Evolutionary conservation across 2,888 invertebrate species (phyloP).

Genomic region (Phorcus lineatus): DNA sequence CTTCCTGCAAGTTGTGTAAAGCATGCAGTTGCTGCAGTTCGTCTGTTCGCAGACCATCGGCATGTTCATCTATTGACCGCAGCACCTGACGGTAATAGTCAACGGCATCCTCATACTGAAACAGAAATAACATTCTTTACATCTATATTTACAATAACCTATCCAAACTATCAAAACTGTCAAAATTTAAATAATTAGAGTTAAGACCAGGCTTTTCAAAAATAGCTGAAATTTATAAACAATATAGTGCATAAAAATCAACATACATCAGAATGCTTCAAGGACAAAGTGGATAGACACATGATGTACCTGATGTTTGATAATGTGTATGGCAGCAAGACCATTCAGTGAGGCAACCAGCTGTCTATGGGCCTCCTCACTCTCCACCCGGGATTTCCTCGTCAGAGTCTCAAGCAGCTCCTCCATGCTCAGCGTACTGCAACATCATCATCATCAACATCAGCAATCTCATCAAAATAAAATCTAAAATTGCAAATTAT

Average conservation of each 20-base stretch:
- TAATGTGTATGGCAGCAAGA: conserved; percentile 81
- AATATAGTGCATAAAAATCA: neutral
- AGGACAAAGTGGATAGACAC: neutral
- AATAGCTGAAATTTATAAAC: neutral
- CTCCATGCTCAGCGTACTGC: conserved; percentile 76
- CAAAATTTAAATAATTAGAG: no score
- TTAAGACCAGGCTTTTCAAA: no score
- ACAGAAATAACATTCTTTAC: neutral
- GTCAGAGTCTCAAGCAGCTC: conserved; percentile 83
- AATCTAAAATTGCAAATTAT: no score
- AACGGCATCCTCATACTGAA: conserved; percentile 78
- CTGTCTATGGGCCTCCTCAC: conserved; percentile 81
- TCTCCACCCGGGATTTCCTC: conserved; percentile 79
- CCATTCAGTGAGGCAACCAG: conserved; percentile 83
- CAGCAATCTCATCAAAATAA: no score
- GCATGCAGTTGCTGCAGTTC: conserved; percentile 83
- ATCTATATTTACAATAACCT: no score
- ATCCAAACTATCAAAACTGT: no score
- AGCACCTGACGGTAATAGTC: conserved; percentile 81
- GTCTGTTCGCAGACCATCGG: conserved; percentile 78
- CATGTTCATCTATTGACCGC: conserved; percentile 74
- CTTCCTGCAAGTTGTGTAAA: conserved; percentile 81
- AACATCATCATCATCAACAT: neutral
- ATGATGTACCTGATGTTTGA: conserved; percentile 76
- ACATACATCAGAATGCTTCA: neutral